A percentile compares a stretch with the other conserved stretches of the same genome.
These are phyloP conservation scores for Rachycentron canadum DNA, from an alignment of 2,797 vertebrate genomes.

Conservation along the genomic window DNA sequence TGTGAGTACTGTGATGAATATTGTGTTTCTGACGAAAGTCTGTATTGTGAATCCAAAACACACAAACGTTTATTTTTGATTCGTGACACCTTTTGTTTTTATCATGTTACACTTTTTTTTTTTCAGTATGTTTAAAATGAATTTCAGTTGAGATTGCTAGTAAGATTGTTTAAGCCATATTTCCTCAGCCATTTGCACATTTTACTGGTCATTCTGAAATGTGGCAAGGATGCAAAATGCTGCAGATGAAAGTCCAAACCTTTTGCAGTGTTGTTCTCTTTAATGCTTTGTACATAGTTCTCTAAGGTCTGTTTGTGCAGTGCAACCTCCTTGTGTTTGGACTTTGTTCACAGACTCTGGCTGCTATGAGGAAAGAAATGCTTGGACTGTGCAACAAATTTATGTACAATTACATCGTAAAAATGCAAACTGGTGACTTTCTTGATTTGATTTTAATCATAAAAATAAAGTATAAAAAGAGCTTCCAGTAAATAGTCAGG, in stretches of 20 bases:
- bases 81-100: not conserved
- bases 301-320: not conserved
- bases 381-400: not conserved
- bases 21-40: constrained; percentile 4
- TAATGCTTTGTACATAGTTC: not conserved
- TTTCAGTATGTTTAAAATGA: not conserved
- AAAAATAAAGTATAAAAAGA: not conserved
- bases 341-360: constrained; percentile 1
- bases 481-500: not conserved
- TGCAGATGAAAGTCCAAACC: too few relatives aligned
- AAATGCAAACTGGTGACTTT: not conserved
- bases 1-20: constrained; percentile 5
- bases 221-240: not conserved
- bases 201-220: not conserved
- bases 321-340: not conserved
- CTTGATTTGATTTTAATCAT: not conserved
- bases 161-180: not conserved
- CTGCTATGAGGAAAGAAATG: not conserved
- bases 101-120: constrained; percentile 1
- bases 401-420: not conserved
- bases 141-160: not conserved
- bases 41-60: not conserved
- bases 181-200: not conserved
- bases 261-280: not conserved
- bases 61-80: not conserved